Percentiles rank a stretch among this genome's conserved stretches.
These are phyloP conservation scores for Alces alces DNA, from an alignment of 2,113 vertebrate species.

Conservation along the genomic window DNA sequence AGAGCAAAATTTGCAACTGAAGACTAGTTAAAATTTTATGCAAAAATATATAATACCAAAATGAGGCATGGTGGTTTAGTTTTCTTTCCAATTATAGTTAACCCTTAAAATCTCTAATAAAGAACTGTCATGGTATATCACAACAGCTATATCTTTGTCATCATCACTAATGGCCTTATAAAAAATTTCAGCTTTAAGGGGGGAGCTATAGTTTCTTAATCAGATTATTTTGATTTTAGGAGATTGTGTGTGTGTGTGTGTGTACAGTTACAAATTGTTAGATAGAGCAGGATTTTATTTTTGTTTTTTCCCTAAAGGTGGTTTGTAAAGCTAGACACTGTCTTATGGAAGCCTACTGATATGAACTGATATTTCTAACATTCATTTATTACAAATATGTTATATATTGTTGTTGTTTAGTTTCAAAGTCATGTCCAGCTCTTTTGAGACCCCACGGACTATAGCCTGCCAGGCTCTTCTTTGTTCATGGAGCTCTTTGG, in stretches of 20 bases:
- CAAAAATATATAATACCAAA: not conserved
- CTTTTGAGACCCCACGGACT: not conserved
- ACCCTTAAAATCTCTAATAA: not conserved
- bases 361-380: not conserved
- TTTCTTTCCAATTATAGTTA: not conserved
- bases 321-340: not conserved
- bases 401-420: not conserved
- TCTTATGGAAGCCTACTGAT: not conserved
- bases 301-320: not conserved
- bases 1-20: not conserved
- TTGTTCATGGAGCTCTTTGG: not conserved
- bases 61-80: not conserved
- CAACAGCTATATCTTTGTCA: not conserved
- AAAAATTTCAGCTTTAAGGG: not conserved
- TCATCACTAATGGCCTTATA: not conserved
- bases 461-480: not conserved
- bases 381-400: not conserved
- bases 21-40: not conserved
- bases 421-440: not conserved
- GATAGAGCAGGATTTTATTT: not conserved
- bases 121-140: not conserved
- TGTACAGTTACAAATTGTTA: not conserved
- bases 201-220: not conserved
- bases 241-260: not conserved
- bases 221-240: slow-evolving; percentile 16